Conservation (phyloP, 2,797 vertebrate genomes). For the Gymnopithys bicolor region DNA sequence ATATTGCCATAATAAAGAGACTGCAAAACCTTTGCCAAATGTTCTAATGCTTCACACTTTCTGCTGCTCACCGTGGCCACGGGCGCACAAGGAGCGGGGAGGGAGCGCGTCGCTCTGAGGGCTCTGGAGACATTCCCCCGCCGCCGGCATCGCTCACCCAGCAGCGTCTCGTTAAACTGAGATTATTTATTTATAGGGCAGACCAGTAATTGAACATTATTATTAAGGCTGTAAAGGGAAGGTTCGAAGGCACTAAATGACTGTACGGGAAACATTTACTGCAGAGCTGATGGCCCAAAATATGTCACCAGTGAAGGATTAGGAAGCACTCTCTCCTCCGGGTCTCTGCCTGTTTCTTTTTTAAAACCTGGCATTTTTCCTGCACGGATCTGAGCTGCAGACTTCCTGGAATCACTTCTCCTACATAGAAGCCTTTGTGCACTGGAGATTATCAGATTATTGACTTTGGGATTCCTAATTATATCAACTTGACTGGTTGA, state of each 20-base stretch:
- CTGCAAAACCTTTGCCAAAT: neutral
- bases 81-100: fast-evolving
- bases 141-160: neutral
- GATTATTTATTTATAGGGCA: constrained; percentile 52
- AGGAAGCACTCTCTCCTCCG: constrained; percentile 39
- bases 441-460: constrained; percentile 62
- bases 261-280: constrained; percentile 37
- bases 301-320: constrained; percentile 52
- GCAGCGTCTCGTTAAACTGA: neutral
- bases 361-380: constrained; percentile 65
- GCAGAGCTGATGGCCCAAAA: constrained; percentile 36
- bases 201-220: constrained; percentile 20
- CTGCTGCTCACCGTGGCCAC: neutral
- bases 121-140: fast-evolving
- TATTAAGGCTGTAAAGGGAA: constrained; percentile 38
- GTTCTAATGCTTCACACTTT: neutral
- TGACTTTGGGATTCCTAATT: constrained; percentile 62
- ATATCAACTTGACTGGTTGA: constrained; percentile 45
- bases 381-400: constrained; percentile 7
- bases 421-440: constrained; percentile 21
- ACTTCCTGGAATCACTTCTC: constrained; percentile 61
- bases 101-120: fast-evolving
- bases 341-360: constrained; percentile 52
- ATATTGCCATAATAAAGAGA: neutral
- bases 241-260: constrained; percentile 7